Base-by-base conservation (phyloP, 1,140 invertebrate genomes). In the Grapholita molesta region DNA sequence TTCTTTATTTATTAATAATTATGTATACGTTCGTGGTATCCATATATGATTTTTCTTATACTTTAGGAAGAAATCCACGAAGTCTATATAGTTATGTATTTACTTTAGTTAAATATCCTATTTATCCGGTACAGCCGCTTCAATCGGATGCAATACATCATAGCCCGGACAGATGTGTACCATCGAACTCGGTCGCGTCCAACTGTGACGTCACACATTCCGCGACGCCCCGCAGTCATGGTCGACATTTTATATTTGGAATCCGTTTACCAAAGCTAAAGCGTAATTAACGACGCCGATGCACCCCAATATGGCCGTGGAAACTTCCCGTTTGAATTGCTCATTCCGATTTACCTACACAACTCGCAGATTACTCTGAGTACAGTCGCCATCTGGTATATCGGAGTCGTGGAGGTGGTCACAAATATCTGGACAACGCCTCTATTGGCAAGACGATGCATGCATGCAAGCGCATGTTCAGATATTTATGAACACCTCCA, bases 201-300 rank as follows among this genome's bases (percentile, higher is more conserved):
- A 67, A 64, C 24, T 21, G 65, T 83, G 84, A 84, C 84, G 86
- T 88, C 84, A 85, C 68, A 72, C 82, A 87, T 87, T 85, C 83
- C 80, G 71, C 71, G 72, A 73, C 75, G 75, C 80, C 67, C 68
- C 76, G 66, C 72, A 68, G 70, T 80, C 83, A 70, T 66, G 74
- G 83, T 83, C 84, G 82, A 82, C 74, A 82, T 85, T 61, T 84
- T 88, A 86, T 83, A 82, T 82, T 86, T 86, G 82, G 85, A 84
- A 85, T 79, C 70, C 69, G 76, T 83, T 77, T 77, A 79, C 78
- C 82, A 85, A 81, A 83, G 76, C 70, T 69, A 48, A 57, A 74
- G 61, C 78, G 76, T 77, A 84, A 86, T 84, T 84, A 82, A 76
- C 75, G 80, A 79, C 75, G 73, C 71, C 42, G 53, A 55, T 69